Evolutionary conservation across 2,113 vertebrate genomes (phyloP).

Genomic region (Tursiops truncatus): DNA sequence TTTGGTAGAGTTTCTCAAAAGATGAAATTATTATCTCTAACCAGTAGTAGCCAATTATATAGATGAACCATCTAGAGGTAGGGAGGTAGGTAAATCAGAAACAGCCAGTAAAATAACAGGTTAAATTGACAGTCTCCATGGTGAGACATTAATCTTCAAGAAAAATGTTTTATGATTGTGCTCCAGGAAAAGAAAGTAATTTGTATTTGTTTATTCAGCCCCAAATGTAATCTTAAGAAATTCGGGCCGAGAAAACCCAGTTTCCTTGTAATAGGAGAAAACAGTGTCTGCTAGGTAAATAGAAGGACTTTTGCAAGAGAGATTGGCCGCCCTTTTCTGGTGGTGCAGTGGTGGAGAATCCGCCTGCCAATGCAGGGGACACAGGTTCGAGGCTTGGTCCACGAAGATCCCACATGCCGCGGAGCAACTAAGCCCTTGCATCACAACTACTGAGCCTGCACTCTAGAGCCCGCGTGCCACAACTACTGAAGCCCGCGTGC

Average conservation of each 20-base stretch:
- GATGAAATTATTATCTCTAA: background rate
- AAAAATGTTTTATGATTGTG: background rate
- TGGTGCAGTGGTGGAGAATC: too few relatives aligned
- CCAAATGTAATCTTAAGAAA: conserved; percentile 27
- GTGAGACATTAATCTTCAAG: background rate
- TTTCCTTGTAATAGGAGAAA: conserved; percentile 39
- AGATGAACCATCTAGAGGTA: background rate
- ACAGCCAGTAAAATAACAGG: background rate
- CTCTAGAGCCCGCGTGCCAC: too few relatives aligned
- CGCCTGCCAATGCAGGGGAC: too few relatives aligned
- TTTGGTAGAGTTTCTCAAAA: background rate
- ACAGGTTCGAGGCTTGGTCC: too few relatives aligned
- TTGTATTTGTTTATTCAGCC: background rate
- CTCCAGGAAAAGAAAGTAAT: background rate
- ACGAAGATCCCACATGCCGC: too few relatives aligned
- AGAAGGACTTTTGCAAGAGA: background rate
- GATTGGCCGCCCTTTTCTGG: background rate
- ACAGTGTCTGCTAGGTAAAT: background rate
- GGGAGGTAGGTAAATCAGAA: background rate
- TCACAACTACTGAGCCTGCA: too few relatives aligned
- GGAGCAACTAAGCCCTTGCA: too few relatives aligned
- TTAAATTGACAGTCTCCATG: background rate
- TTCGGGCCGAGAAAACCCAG: background rate
- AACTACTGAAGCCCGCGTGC: too few relatives aligned
- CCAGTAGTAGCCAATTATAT: background rate